Conservation (phyloP, 1,140 invertebrate genomes). For the Capitella teleta region DNA sequence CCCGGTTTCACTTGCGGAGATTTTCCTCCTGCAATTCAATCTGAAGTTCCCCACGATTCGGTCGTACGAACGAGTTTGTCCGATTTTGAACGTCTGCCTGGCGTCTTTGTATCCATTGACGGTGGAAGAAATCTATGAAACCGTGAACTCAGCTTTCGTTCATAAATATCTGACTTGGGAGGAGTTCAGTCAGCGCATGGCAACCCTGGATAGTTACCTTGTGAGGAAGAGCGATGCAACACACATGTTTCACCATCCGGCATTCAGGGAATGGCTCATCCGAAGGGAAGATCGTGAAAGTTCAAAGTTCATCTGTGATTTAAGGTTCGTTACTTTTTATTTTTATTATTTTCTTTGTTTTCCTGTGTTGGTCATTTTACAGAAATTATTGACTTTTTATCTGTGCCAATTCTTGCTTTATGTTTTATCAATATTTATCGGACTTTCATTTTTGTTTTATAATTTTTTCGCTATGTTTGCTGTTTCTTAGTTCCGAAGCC, state of each 20-base stretch:
- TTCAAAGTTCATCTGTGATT: constrained; percentile 73
- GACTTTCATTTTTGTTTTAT: too few relatives aligned
- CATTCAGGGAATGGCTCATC: constrained; percentile 91
- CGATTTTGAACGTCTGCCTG: constrained; percentile 75
- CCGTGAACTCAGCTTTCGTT: constrained; percentile 71
- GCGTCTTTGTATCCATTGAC: constrained; percentile 76
- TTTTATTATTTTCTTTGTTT: too few relatives aligned
- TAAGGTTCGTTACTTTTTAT: constrained; percentile 46
- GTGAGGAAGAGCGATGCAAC: constrained; percentile 80
- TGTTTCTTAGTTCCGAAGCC: too few relatives aligned
- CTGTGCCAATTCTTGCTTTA: too few relatives aligned
- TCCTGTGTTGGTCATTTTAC: too few relatives aligned
- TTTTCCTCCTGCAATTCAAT: constrained; percentile 88
- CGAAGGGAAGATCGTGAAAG: constrained; percentile 78
- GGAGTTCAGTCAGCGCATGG: constrained; percentile 32
- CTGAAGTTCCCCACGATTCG: constrained; percentile 74
- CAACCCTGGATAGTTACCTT: constrained; percentile 55
- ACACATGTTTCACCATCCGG: constrained; percentile 93
- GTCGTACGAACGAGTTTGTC: constrained; percentile 66
- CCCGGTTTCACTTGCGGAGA: constrained; percentile 80
- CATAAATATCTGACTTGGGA: constrained; percentile 46
- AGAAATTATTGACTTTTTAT: too few relatives aligned
- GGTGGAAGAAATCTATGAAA: constrained; percentile 82
- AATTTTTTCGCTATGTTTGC: too few relatives aligned
- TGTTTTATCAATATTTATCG: too few relatives aligned